Base-by-base conservation (phyloP, 2,113 vertebrate species). In the Xyliphius kryptos region DNA sequence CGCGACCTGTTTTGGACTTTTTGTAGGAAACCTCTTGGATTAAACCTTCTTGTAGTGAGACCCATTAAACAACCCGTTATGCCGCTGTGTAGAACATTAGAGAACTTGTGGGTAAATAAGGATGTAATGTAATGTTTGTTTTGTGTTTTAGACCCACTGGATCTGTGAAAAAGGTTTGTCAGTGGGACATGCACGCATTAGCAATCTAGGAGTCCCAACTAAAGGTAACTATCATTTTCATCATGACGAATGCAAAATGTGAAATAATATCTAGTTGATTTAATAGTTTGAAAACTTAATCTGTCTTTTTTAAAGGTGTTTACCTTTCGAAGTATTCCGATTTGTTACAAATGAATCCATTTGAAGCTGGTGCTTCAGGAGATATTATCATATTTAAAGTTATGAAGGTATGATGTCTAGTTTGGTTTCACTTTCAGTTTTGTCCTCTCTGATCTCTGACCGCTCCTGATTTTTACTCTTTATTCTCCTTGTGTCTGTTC, bases 341-440 rank as follows among this genome's bases (percentile, higher is more conserved):
- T 82, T 81, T 97, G 70, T 85, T 98, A 80, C 93, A 97, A 78
- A 86, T 89, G 26, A 97, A 98, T 87, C 90, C 94, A 50, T 89
- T 98, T 74, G 90, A 95, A 79, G 64, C 75, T 55, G 92, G 91
- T 54, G 76, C 86, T 53, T 83, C 80, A 64, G 95, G 93, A 53
- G 90, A 95, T 77, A 83, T 97, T 55, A 85, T 97, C 63, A 65
- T 98, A 87, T 95, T 98, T 87, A 97, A 95, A 90, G 86, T 95
- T 66, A 95, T 97, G 87, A 93, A 92, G 92, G 95, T 97, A 93
- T 74, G 20, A 26, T 44, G 2, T n/a, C 32, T 32, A 4, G 21
- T 58, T 59, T 19, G 22, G 15, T 9, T 12, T 17, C 19, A n/a
- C 14, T 44, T 15, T 3, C 9, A 12, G n/a, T 13, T 9, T 22